Percentiles rank a stretch among this genome's conserved stretches.
phyloP scores from a whole-genome alignment of 2,113 vertebrate species.

The Amblyornis subalaris region DNA sequence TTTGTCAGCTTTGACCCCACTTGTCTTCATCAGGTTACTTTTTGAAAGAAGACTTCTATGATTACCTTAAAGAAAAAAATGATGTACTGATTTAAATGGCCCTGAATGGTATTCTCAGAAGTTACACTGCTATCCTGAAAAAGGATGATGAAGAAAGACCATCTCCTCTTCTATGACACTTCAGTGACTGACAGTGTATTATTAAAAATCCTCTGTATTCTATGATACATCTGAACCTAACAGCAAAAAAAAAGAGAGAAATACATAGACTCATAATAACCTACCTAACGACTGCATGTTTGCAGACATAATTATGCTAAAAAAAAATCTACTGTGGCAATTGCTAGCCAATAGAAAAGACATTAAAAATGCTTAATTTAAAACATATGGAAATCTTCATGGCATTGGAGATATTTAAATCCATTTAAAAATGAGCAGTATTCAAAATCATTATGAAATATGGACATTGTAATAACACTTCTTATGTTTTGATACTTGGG shows the following conservation, averaged over 20 bases:
- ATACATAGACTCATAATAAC: neutral
- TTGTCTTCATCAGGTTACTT: constrained; percentile 32
- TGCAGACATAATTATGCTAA: constrained; percentile 10
- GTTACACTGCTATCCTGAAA: neutral
- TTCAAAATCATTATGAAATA: neutral
- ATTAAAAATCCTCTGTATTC: neutral
- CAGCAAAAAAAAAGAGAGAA: neutral
- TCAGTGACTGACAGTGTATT: neutral
- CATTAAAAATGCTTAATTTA: constrained; percentile 55
- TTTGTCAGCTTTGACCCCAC: neutral
- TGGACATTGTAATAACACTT: neutral
- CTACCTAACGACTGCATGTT: neutral
- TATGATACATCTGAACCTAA: neutral
- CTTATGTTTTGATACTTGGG: neutral
- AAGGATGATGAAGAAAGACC: neutral
- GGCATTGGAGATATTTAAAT: neutral
- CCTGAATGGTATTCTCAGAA: neutral
- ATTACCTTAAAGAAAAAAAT: neutral
- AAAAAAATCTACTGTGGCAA: constrained; percentile 14
- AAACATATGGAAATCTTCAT: constrained; percentile 23
- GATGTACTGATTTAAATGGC: neutral
- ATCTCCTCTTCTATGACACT: neutral
- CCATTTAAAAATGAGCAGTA: neutral
- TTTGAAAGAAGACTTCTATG: constrained; percentile 19
- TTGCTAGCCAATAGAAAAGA: constrained; percentile 39